Conservation (phyloP, 2,113 vertebrate species). For the Furnarius figulus region DNA sequence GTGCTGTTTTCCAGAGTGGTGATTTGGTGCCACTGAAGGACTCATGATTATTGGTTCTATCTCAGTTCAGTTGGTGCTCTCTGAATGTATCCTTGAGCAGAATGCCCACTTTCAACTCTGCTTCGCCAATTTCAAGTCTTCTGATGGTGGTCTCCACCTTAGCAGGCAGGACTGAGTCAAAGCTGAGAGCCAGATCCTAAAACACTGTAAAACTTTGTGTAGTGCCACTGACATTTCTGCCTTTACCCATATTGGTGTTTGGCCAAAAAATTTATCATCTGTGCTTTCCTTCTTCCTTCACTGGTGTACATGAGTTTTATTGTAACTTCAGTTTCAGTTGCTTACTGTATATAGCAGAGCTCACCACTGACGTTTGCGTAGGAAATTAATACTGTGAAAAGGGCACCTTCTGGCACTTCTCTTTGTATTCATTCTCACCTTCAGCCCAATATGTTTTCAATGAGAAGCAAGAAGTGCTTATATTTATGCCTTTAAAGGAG, state of each 20-base stretch:
- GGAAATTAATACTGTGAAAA: neutral
- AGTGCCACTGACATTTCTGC: neutral
- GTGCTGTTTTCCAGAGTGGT: neutral
- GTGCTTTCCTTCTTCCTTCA: neutral
- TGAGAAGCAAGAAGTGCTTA: neutral
- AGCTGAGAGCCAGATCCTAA: neutral
- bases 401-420: neutral
- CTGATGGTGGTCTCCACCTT: neutral
- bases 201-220: neutral
- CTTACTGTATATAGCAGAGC: neutral
- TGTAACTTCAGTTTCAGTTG: neutral
- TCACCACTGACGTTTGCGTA: neutral
- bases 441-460: neutral
- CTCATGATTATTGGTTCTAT: neutral
- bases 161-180: neutral
- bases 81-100: neutral
- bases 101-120: neutral
- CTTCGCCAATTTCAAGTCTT: neutral
- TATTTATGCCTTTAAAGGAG: neutral
- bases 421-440: neutral
- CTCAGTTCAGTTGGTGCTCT: neutral
- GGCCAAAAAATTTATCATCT: neutral
- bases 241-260: neutral
- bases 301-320: neutral
- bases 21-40: neutral